Conservation (phyloP, 2,113 vertebrate genomes). For the Psephotus haematonotus region DNA sequence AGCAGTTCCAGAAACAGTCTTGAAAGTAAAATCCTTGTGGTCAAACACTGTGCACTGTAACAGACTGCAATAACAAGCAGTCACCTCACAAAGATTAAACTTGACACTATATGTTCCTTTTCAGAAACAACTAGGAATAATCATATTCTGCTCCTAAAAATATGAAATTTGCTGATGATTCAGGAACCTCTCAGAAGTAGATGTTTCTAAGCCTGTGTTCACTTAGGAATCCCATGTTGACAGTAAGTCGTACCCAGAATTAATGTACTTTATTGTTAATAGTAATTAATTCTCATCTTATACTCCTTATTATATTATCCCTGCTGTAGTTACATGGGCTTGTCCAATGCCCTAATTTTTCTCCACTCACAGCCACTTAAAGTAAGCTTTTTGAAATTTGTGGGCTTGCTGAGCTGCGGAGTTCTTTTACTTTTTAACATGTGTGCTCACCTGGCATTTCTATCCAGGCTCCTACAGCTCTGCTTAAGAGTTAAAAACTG, state of each 20-base stretch:
- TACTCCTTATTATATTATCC: conserved; percentile 45
- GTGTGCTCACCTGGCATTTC: conserved; percentile 52
- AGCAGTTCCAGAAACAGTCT: not conserved
- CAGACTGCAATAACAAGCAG: not conserved
- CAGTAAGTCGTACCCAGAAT: not conserved
- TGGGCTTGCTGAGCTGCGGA: conserved; percentile 9
- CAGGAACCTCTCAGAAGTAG: not conserved
- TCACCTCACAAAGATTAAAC: not conserved
- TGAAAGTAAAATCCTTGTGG: not conserved
- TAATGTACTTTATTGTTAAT: conserved; percentile 49
- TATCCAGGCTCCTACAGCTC: conserved; percentile 4
- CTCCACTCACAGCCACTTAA: conserved; percentile 44
- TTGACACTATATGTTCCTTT: not conserved
- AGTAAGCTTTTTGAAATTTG: conserved; percentile 27
- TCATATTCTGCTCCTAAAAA: not conserved
- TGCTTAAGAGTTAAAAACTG: conserved; percentile 71
- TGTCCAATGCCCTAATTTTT: conserved; percentile 59
- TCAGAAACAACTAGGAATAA: not conserved
- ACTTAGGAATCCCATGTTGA: not conserved
- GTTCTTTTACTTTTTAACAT: not conserved
- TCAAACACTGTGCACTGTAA: not conserved
- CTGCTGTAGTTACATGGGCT: conserved; percentile 28
- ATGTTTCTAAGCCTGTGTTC: not conserved
- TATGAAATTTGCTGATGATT: not conserved
- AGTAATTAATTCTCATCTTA: conserved; percentile 52